phyloP scores from a whole-genome alignment of 2,113 vertebrate genomes.

The Penelope pileata region DNA sequence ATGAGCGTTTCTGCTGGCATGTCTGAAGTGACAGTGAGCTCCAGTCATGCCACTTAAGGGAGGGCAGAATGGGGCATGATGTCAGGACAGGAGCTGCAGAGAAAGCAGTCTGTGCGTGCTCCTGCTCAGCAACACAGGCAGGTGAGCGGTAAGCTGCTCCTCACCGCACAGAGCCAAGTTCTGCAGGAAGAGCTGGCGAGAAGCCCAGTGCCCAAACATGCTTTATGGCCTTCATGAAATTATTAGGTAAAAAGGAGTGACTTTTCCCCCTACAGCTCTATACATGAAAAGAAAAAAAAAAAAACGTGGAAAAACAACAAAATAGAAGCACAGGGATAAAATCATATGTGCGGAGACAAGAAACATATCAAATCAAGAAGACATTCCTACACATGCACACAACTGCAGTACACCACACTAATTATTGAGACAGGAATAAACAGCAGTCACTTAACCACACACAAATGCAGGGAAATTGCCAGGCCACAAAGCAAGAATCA shows the following conservation, averaged over 20 bases:
- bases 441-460: not conserved
- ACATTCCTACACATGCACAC: not conserved
- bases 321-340: not conserved
- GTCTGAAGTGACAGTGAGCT: accelerated
- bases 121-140: not conserved
- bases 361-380: not conserved
- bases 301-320: not conserved
- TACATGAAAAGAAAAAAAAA: no score
- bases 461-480: not conserved
- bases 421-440: no score
- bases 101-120: not conserved
- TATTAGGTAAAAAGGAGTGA: not conserved
- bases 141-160: not conserved
- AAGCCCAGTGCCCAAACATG: not conserved
- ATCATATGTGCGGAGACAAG: not conserved
- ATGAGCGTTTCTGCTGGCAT: not conserved
- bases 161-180: not conserved
- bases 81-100: not conserved
- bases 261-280: no score
- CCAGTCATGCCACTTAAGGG: not conserved
- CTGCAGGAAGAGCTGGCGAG: not conserved
- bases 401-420: not conserved
- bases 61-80: not conserved
- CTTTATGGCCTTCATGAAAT: not conserved
- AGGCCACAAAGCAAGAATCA: not conserved